phyloP scores from a whole-genome alignment of 1,140 invertebrate species.

The Hypsibius dujardini region DNA sequence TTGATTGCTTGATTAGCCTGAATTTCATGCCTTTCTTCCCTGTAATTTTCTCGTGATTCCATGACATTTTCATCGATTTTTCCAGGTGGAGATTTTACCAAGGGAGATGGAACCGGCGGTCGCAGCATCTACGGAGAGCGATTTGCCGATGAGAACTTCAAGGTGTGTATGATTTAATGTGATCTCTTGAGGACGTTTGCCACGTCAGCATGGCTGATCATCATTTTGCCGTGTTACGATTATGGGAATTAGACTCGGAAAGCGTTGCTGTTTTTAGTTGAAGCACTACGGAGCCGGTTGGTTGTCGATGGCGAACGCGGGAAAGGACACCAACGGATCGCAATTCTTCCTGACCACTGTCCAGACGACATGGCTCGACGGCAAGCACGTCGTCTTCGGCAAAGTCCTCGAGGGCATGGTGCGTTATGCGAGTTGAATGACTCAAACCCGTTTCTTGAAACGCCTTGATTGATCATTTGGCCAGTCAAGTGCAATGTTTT shows the following conservation, averaged over 20 bases:
- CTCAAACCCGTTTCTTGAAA: no score
- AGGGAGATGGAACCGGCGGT: slow-evolving; percentile 76
- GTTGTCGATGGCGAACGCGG: slow-evolving; percentile 86
- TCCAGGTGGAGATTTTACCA: slow-evolving; percentile 53
- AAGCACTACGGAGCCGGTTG: slow-evolving; percentile 71
- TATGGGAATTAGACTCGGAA: no score
- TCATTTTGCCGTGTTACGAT: no score
- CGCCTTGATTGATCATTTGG: no score
- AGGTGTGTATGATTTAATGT: slow-evolving; percentile 35
- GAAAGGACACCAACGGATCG: slow-evolving; percentile 89
- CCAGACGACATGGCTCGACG: slow-evolving; percentile 82
- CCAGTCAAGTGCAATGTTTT: no score
- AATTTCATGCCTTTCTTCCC: no score
- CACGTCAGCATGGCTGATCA: no score
- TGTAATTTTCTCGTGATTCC: no score
- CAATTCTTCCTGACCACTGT: slow-evolving; percentile 93
- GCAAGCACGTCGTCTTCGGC: slow-evolving; percentile 79
- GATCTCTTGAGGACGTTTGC: no score
- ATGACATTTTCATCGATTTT: no score
- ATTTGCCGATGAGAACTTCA: slow-evolving; percentile 92
- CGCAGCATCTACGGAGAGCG: slow-evolving; percentile 77
- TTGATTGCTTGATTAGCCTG: no score
- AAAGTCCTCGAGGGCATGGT: slow-evolving; percentile 80
- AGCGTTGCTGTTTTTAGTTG: no score
- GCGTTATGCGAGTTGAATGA: slow-evolving; percentile 30